These are phyloP conservation scores for Hippopotamus amphibius DNA, from an alignment of 2,113 vertebrate genomes.

Conservation along the genomic window DNA sequence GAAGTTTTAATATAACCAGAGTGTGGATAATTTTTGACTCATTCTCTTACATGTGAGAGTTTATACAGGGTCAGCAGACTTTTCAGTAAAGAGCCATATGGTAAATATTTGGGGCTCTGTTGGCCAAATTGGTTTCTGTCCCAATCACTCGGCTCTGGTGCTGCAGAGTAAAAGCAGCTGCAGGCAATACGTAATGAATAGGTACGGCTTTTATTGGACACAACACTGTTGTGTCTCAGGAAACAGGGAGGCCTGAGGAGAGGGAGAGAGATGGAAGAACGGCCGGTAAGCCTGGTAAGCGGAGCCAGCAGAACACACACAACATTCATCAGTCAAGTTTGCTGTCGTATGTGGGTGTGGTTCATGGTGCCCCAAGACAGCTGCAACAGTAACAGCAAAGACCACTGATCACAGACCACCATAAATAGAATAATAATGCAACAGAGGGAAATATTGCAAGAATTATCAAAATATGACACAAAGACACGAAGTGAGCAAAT, in stretches of 20 bases:
- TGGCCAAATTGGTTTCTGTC: background rate
- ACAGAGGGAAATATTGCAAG: background rate
- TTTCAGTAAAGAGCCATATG: background rate
- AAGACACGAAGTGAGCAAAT: background rate
- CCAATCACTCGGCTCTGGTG: background rate
- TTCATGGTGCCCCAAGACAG: background rate
- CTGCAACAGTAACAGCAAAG: background rate
- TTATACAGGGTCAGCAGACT: background rate
- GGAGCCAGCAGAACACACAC: background rate
- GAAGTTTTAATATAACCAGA: too few relatives aligned
- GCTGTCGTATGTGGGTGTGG: background rate
- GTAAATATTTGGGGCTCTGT: background rate
- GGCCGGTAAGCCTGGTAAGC: background rate
- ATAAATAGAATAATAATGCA: background rate
- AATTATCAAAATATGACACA: background rate
- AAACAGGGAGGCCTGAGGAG: background rate
- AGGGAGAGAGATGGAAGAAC: background rate
- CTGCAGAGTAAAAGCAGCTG: background rate
- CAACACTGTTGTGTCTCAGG: background rate
- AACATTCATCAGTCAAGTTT: background rate
- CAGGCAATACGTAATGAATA: accelerated
- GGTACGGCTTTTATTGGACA: background rate
- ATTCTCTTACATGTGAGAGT: background rate
- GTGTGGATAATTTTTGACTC: too few relatives aligned
- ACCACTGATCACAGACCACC: background rate